Percentiles rank a stretch among this genome's conserved stretches.
Conservation (phyloP, 37 sponge, comb jelly and placozoan genomes). For the Halisarca cf. caerulea region DNA sequence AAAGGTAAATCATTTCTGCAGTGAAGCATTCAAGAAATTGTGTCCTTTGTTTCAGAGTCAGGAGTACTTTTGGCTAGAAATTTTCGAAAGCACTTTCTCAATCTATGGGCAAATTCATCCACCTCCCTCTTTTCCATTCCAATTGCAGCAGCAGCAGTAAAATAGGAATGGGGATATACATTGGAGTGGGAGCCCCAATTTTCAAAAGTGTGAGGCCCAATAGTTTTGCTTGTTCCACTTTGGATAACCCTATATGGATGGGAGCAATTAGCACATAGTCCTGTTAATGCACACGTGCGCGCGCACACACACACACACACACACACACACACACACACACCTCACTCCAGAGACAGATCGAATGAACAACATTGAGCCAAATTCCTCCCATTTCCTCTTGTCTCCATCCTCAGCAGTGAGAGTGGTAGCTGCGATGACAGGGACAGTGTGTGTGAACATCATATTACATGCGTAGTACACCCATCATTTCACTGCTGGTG, state of each 20-base stretch:
- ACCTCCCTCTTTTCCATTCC: slow-evolving; percentile 88
- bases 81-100: slow-evolving; percentile 77
- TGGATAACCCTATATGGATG: slow-evolving; percentile 70
- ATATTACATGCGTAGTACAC: too few relatives aligned
- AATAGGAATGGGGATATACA: slow-evolving; percentile 81
- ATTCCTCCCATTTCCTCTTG: slow-evolving; percentile 52
- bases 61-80: slow-evolving; percentile 27
- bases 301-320: neutral
- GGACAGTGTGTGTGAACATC: neutral
- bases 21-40: too few relatives aligned
- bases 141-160: slow-evolving; percentile 96
- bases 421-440: slow-evolving; percentile 37
- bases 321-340: slow-evolving; percentile 28
- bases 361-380: slow-evolving; percentile 92
- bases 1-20: too few relatives aligned
- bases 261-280: too few relatives aligned
- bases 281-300: neutral
- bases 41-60: too few relatives aligned
- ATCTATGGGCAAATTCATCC: slow-evolving; percentile 61
- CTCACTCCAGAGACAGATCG: slow-evolving; percentile 91
- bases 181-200: slow-evolving; percentile 91
- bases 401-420: slow-evolving; percentile 29
- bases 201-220: slow-evolving; percentile 78
- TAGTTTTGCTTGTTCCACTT: slow-evolving; percentile 59
- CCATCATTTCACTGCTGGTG: too few relatives aligned